Conservation (phyloP, 2,113 vertebrate species). For the Butastur rufipennis region DNA sequence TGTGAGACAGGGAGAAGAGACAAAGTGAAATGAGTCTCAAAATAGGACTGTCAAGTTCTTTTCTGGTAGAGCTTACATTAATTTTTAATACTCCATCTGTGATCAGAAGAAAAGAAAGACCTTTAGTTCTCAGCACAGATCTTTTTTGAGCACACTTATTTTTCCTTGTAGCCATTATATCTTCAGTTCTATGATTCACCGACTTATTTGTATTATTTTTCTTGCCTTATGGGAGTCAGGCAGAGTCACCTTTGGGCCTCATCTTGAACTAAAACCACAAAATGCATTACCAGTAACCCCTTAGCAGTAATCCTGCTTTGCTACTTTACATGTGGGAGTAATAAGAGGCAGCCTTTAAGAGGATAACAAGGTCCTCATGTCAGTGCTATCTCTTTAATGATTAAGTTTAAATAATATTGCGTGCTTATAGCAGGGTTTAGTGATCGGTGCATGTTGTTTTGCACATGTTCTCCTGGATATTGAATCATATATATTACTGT, state of each 20-base stretch:
- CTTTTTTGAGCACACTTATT: constrained; percentile 42
- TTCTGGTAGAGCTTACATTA: constrained; percentile 58
- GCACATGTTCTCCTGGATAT: background rate
- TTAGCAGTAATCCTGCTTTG: background rate
- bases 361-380: background rate
- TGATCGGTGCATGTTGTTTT: background rate
- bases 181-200: constrained; percentile 25
- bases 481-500: background rate
- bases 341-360: constrained; percentile 4
- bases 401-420: background rate
- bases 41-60: constrained; percentile 66
- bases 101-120: constrained; percentile 60
- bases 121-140: constrained; percentile 48
- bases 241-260: background rate
- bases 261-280: background rate
- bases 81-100: constrained; percentile 69
- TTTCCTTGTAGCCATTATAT: constrained; percentile 1
- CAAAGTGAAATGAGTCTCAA: constrained; percentile 49
- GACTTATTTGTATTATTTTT: background rate
- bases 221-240: background rate
- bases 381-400: background rate
- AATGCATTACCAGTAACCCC: background rate
- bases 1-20: constrained; percentile 36
- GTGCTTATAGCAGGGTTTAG: background rate
- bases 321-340: background rate